phyloP scores from a whole-genome alignment of 2,888 invertebrate genomes.

The Napeogenes sylphis region DNA sequence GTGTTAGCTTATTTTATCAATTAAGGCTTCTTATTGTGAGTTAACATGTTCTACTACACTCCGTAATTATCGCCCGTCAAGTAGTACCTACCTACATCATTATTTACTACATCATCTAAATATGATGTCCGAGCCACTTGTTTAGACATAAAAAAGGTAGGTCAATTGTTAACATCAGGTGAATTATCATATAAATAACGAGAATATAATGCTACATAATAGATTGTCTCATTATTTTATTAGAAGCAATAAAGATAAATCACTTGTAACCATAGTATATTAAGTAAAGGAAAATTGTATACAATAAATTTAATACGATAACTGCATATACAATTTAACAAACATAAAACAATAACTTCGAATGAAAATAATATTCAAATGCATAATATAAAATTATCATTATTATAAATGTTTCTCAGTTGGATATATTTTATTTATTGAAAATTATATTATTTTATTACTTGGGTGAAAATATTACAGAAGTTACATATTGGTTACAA shows the following conservation, averaged over 20 bases:
- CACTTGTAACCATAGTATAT: background rate
- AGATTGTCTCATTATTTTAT: background rate
- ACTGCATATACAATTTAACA: background rate
- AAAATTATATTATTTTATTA: too few species aligned
- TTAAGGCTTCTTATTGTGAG: background rate
- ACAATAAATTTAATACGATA: background rate
- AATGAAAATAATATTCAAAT: too few species aligned
- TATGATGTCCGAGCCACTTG: too few species aligned
- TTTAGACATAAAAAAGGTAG: background rate
- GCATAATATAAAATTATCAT: too few species aligned
- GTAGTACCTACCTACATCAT: too few species aligned
- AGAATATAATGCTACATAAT: slow-evolving; percentile 4
- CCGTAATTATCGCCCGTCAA: too few species aligned
- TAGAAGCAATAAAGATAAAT: background rate
- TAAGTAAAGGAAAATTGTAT: background rate
- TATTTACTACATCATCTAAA: too few species aligned
- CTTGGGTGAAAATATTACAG: too few species aligned
- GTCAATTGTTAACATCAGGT: background rate
- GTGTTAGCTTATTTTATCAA: background rate
- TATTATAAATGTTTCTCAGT: too few species aligned
- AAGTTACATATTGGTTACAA: too few species aligned
- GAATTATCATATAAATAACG: background rate
- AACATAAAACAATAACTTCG: too few species aligned
- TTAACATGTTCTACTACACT: background rate
- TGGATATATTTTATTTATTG: too few species aligned